Evolutionary conservation across 2,888 invertebrate genomes (phyloP), one percentile per base, ranked within the genome.

Genomic region (Myathropa florea): DNA sequence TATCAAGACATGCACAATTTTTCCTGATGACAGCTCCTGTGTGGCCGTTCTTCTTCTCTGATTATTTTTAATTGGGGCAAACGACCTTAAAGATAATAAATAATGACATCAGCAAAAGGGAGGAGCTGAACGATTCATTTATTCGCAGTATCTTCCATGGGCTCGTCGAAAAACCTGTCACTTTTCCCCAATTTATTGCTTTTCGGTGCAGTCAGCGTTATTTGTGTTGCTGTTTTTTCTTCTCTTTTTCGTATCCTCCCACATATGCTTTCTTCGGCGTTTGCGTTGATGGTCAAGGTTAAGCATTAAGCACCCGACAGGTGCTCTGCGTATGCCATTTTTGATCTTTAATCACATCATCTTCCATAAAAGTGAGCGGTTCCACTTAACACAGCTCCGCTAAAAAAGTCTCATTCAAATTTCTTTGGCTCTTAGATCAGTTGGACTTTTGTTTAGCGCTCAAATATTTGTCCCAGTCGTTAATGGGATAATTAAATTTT

Each of bases 321-420:
- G 46, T 46, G 46, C 46, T 18, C 46, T 6, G 18, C 46, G 46
- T 18, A n/a, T 46, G 6, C 46, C 46, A 46, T 18, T 18, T 46
- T 46, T 18, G 46, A 46, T 46, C 46, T 46, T 46, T 39, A 39
- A 60, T 70, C 70, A 24, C 70, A 70, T 70, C 57, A 57, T n/a
- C 55, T n/a, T 14, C 70, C 59, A 70, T 39, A 60, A 70, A 60
- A 39, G 64, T 28, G 36, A 39, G 46, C 46, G 18, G 18, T 39
- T 26, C 28, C 57, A 14, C 59, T 75, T 65, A 65, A 14, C 75
- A 75, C 7, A 26, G 26, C 12, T n/a, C 23, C 30, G 57, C 75
- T 75, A 75, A 75, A 64, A 24, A 57, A 26, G 36, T 75, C 75
- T 28, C 39, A 64, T 64, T 65, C 65, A 57, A 65, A 65, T 64